Conservation (phyloP, 2,888 invertebrate genomes). For the Cephus pulcher region DNA sequence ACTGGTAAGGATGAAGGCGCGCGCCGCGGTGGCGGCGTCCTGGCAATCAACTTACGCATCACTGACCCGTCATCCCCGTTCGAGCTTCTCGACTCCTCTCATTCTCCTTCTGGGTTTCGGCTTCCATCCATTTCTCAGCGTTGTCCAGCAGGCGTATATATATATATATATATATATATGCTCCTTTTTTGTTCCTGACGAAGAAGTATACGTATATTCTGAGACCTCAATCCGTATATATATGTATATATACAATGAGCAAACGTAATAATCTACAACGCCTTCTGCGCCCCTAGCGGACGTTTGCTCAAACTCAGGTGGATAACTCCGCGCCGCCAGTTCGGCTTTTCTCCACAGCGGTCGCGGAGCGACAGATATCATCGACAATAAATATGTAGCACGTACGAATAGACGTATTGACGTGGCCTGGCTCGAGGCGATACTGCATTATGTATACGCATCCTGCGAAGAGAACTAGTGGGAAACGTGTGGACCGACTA, state of each 20-base stretch:
- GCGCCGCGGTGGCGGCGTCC: conserved; percentile 15
- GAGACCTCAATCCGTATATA: neutral
- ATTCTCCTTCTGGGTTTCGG: conserved; percentile 2
- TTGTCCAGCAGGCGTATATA: no score
- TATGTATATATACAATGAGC: neutral
- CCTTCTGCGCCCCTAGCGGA: neutral
- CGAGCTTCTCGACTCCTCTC: conserved; percentile 11
- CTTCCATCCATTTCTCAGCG: neutral
- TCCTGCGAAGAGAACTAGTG: neutral
- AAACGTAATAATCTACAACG: neutral
- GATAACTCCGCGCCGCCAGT: neutral
- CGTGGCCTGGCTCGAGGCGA: conserved; percentile 13
- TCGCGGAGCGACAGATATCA: conserved; percentile 21
- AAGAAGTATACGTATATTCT: neutral
- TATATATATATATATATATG: neutral
- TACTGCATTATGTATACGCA: conserved; percentile 19
- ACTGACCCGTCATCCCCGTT: conserved; percentile 19
- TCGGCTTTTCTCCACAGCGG: neutral
- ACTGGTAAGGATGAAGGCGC: neutral
- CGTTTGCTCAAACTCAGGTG: neutral
- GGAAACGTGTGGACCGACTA: neutral
- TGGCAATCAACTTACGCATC: conserved; percentile 22
- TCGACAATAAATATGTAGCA: conserved; percentile 26
- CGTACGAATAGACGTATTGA: conserved; percentile 18
- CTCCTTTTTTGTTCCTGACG: neutral